phyloP scores from a whole-genome alignment of 2,797 vertebrate species.

The Silurus lanzhouensis region DNA sequence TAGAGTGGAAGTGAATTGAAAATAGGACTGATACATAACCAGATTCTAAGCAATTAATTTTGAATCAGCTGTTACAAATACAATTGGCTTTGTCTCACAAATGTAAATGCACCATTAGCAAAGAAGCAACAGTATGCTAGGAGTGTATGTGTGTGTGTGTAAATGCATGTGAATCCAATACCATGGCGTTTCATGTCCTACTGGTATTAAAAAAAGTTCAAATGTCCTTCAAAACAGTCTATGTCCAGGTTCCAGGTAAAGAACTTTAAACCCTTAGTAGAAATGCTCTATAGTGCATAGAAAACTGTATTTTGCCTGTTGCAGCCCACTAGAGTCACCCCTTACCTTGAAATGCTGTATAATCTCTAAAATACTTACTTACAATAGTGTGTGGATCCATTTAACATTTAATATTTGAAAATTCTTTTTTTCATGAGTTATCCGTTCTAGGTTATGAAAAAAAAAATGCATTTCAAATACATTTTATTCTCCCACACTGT shows the following conservation, averaged over 20 bases:
- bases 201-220: background rate
- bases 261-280: too few relatives aligned
- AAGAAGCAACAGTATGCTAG: too few relatives aligned
- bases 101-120: too few relatives aligned
- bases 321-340: background rate
- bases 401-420: background rate
- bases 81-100: too few relatives aligned
- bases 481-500: background rate
- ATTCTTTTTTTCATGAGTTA: background rate
- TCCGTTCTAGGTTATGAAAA: background rate
- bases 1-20: too few relatives aligned
- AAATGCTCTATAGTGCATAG: too few relatives aligned
- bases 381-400: background rate
- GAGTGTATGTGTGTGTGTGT: too few relatives aligned
- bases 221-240: background rate
- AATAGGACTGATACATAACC: too few relatives aligned
- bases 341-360: background rate
- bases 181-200: background rate
- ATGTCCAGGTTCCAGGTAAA: background rate
- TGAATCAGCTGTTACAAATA: too few relatives aligned
- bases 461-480: background rate
- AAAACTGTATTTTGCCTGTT: background rate
- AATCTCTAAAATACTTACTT: background rate
- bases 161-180: too few relatives aligned
- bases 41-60: too few relatives aligned